phyloP scores from a whole-genome alignment of 2,113 vertebrate species.

The Grammomys dolichurus region DNA sequence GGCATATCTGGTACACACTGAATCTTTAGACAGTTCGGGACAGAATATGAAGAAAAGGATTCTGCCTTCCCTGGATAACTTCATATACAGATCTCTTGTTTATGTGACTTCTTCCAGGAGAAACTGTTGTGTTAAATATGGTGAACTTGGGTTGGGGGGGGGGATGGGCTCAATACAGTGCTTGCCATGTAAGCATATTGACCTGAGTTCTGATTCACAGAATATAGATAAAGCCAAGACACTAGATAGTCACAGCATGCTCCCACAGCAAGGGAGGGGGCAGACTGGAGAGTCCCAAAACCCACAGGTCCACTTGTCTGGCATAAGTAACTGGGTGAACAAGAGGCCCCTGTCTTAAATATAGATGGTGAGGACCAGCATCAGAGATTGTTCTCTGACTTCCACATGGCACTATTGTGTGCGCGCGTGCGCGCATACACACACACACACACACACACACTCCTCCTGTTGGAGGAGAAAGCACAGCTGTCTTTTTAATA shows the following conservation, averaged over 20 bases:
- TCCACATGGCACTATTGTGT: background rate
- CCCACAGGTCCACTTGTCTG: background rate
- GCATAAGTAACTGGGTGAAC: background rate
- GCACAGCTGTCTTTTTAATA: background rate
- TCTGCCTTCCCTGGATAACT: background rate
- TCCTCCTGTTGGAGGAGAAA: background rate
- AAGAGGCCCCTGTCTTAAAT: background rate
- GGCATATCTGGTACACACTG: background rate
- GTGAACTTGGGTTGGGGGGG: background rate
- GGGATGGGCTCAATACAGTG: background rate
- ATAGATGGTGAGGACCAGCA: background rate
- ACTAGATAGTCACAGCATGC: background rate
- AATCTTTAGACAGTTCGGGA: background rate
- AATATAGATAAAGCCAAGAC: background rate
- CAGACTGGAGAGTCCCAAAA: background rate
- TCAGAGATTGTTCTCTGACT: background rate
- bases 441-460: background rate
- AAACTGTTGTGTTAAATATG: background rate
- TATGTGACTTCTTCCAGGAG: background rate
- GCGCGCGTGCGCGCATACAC: too few relatives aligned
- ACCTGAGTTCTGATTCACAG: background rate
- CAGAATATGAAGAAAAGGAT: background rate
- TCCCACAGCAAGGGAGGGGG: background rate
- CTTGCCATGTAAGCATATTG: background rate
- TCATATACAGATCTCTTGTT: background rate